Evolutionary conservation across 2,797 vertebrate species (phyloP).

Genomic region (Tachyglossus aculeatus): DNA sequence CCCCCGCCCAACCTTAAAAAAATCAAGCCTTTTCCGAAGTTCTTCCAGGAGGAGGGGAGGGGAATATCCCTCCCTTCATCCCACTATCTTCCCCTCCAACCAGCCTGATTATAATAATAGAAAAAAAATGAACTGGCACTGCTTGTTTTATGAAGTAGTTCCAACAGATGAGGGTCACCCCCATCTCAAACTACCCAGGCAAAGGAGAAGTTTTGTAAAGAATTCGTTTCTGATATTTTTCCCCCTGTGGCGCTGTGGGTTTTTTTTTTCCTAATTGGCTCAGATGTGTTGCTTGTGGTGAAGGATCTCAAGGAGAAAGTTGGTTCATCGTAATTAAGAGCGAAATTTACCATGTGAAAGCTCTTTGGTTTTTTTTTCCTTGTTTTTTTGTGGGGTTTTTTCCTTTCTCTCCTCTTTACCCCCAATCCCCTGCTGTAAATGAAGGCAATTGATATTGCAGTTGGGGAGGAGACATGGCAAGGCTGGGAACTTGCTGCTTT

Average conservation of each 20-base stretch:
- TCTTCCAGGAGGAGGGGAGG: neutral
- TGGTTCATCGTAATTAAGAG: conserved; percentile 36
- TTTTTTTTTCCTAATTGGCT: conserved; percentile 12
- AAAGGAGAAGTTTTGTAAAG: neutral
- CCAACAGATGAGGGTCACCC: neutral
- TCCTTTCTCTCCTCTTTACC: conserved; percentile 11
- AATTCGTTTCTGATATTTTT: conserved; percentile 20
- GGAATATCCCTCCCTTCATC: neutral
- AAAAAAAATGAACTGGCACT: conserved; percentile 18
- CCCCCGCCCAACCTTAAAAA: conserved; percentile 20
- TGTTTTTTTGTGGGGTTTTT: conserved; percentile 18
- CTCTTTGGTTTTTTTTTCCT: conserved; percentile 33
- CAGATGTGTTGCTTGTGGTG: conserved; percentile 15
- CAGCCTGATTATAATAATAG: neutral
- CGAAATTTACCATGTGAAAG: conserved; percentile 27
- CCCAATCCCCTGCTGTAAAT: neutral
- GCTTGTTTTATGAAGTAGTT: conserved; percentile 49
- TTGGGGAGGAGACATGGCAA: conserved; percentile 49
- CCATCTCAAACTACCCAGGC: neutral
- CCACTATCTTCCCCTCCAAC: neutral
- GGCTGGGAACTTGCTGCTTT: conserved; percentile 60
- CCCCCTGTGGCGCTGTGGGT: conserved; percentile 9
- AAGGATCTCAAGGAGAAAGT: conserved; percentile 47
- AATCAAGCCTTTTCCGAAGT: conserved; percentile 16
- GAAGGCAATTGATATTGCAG: conserved; percentile 33